A percentile compares a stretch with the other conserved stretches of the same genome.
Conservation (phyloP, 2,113 vertebrate genomes). For the Okapia johnstoni region DNA sequence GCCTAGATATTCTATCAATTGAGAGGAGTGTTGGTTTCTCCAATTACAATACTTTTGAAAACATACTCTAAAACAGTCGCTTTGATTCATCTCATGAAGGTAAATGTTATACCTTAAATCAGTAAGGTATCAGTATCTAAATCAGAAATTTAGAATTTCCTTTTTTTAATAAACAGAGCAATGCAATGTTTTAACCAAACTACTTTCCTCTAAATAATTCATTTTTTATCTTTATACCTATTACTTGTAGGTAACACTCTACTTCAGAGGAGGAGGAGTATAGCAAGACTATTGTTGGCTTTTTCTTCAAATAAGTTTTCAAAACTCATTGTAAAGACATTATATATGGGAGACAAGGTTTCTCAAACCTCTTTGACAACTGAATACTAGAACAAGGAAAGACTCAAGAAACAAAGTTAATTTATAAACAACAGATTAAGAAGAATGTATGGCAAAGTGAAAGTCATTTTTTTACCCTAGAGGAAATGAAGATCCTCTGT, state of each 20-base stretch:
- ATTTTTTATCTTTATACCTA: neutral
- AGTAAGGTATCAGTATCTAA: too few relatives aligned
- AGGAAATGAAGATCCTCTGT: neutral
- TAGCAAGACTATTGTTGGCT: neutral
- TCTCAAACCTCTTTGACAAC: neutral
- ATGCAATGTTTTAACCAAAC: neutral
- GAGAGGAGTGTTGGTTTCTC: neutral
- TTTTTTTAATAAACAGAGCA: neutral
- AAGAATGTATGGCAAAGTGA: neutral
- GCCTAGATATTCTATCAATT: neutral
- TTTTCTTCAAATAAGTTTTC: neutral
- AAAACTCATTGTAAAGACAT: neutral
- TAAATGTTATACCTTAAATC: neutral
- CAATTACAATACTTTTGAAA: neutral
- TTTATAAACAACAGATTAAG: constrained; percentile 47
- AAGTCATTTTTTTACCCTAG: neutral
- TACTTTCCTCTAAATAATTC: neutral
- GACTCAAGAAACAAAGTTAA: constrained; percentile 41
- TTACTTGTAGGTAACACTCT: neutral
- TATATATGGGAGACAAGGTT: neutral
- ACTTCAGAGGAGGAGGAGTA: neutral
- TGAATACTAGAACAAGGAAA: neutral
- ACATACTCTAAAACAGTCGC: neutral
- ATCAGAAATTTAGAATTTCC: neutral
- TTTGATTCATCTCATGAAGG: neutral